Evolutionary conservation across 2,797 vertebrate genomes (phyloP).

Genomic region (Mus spretus): DNA sequence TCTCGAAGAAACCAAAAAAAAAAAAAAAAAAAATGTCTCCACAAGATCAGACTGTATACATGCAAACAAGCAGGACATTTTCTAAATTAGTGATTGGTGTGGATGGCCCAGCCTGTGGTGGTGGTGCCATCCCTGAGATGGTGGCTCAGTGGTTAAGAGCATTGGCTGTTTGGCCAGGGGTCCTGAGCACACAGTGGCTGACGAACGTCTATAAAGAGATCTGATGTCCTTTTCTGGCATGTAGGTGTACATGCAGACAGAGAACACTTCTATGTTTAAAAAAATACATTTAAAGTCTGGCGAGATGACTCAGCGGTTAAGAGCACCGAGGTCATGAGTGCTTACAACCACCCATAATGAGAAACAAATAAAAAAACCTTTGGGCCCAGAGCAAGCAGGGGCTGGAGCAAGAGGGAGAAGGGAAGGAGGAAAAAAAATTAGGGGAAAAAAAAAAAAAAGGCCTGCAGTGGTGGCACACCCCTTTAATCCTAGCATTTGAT

Average conservation of each 20-base stretch:
- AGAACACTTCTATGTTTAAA: neutral
- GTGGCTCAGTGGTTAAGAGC: neutral
- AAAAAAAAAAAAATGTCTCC: too few relatives aligned
- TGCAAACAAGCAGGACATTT: neutral
- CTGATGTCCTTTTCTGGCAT: neutral
- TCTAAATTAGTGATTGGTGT: neutral
- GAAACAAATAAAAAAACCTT: too few relatives aligned
- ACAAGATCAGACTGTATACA: neutral
- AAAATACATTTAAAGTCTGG: neutral
- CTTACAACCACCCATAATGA: too few relatives aligned
- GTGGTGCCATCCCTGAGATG: too few relatives aligned
- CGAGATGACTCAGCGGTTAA: too few relatives aligned
- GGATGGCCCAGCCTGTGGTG: too few relatives aligned
- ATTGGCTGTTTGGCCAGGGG: neutral
- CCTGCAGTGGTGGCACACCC: neutral
- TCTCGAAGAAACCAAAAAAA: too few relatives aligned
- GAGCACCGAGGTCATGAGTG: too few relatives aligned
- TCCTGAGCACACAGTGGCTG: neutral
- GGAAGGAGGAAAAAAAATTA: too few relatives aligned
- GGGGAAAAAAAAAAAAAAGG: neutral
- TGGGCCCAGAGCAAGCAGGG: too few relatives aligned
- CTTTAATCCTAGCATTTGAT: neutral
- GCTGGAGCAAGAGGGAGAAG: too few relatives aligned
- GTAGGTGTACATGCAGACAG: neutral
- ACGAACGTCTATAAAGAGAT: neutral